Evolutionary conservation across 1,140 invertebrate species (phyloP).

Genomic region (Hycleus cichorii): DNA sequence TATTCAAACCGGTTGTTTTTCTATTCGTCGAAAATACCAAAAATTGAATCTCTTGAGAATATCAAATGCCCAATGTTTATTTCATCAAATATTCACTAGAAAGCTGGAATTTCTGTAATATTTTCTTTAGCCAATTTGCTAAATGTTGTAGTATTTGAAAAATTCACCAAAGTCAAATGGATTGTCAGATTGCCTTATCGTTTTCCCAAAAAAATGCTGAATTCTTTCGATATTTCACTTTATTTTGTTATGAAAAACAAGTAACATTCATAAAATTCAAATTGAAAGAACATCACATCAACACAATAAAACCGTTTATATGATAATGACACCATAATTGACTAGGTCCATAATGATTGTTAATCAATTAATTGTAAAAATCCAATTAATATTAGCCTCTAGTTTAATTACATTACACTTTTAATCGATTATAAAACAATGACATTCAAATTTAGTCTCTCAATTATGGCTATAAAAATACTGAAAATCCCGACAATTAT

Average conservation of each 20-base stretch:
- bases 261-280: slow-evolving; percentile 14
- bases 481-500: slow-evolving; percentile 4
- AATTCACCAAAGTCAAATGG: no score
- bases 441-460: slow-evolving; percentile 4
- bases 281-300: slow-evolving; percentile 12
- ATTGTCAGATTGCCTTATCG: no score
- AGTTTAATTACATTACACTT: background rate
- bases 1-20: no score
- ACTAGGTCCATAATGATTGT: slow-evolving; percentile 9
- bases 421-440: slow-evolving; percentile 1
- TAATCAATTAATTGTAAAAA: background rate
- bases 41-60: no score
- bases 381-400: background rate
- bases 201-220: no score
- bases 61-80: no score
- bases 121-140: no score
- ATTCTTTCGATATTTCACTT: no score
- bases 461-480: slow-evolving; percentile 9
- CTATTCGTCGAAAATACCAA: no score
- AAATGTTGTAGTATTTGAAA: no score
- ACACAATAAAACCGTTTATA: slow-evolving; percentile 11
- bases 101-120: no score
- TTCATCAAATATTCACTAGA: no score
- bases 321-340: slow-evolving; percentile 11
- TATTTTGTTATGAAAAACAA: slow-evolving; percentile 9